phyloP scores from a whole-genome alignment of 2,888 invertebrate genomes.

The Physocephala rufipes region DNA sequence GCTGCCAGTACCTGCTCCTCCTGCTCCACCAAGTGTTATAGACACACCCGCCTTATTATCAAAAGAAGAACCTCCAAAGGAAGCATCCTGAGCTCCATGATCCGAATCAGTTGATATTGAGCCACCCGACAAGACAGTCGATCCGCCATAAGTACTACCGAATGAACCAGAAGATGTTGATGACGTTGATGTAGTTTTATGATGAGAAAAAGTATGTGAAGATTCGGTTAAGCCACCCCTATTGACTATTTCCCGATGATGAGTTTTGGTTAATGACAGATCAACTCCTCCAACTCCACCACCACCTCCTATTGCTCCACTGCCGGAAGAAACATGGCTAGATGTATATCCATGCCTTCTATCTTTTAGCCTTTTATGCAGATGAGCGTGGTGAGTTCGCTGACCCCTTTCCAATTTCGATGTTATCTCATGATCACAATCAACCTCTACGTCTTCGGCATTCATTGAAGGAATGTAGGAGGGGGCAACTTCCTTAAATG shows the following conservation, averaged over 20 bases:
- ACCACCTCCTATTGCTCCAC: too few species aligned
- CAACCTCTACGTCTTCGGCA: constrained; percentile 26
- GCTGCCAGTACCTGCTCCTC: neutral
- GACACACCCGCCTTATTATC: neutral
- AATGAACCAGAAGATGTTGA: neutral
- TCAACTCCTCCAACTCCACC: too few species aligned
- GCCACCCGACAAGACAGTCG: neutral
- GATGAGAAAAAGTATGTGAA: too few species aligned
- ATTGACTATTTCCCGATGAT: neutral
- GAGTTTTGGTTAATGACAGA: neutral
- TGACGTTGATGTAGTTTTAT: neutral
- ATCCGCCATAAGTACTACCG: neutral
- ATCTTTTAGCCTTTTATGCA: neutral
- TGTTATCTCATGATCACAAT: constrained; percentile 22
- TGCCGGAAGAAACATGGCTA: neutral
- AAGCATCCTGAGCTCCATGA: neutral
- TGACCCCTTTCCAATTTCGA: constrained; percentile 10
- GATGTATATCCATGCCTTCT: neutral
- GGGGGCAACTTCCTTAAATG: neutral
- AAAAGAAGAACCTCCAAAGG: neutral
- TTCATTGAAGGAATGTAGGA: constrained; percentile 13
- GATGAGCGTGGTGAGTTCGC: neutral
- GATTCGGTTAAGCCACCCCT: too few species aligned
- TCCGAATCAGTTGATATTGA: neutral
- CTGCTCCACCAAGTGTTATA: neutral